Evolutionary conservation across 2,797 vertebrate species (phyloP).

Genomic region (Lacerta viridis): DNA sequence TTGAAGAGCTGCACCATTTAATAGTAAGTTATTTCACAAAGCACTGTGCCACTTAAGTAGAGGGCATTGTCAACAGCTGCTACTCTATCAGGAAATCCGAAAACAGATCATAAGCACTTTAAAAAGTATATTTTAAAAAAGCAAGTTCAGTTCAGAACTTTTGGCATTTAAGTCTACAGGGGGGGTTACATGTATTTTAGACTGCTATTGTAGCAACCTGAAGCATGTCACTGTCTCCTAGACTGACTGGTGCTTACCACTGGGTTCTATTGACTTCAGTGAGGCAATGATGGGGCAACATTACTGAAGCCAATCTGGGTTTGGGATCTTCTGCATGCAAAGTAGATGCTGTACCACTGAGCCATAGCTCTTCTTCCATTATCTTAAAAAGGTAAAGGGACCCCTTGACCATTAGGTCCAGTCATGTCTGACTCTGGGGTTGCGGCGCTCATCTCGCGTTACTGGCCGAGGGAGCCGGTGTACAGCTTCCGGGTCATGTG

Average conservation of each 20-base stretch:
- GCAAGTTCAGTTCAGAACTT: not conserved
- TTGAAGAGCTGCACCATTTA: not conserved
- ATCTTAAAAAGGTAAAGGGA: not conserved
- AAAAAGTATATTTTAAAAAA: not conserved
- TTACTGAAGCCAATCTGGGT: not conserved
- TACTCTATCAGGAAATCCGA: not conserved
- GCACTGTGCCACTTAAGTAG: not conserved
- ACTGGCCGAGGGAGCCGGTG: too few species aligned
- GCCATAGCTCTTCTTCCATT: too few species aligned
- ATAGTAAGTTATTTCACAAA: not conserved
- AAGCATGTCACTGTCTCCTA: not conserved
- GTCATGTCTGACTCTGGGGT: too few species aligned
- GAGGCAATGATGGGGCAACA: not conserved
- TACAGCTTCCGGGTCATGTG: too few species aligned
- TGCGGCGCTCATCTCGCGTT: too few species aligned
- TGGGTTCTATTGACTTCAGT: not conserved
- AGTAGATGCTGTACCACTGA: too few species aligned
- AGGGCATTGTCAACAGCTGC: not conserved
- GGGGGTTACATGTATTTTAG: not conserved
- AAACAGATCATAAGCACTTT: not conserved
- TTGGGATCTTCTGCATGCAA: too few species aligned
- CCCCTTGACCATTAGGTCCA: too few species aligned
- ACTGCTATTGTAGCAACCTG: not conserved
- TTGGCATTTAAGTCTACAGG: too few species aligned
- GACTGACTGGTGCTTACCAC: not conserved